phyloP scores from a whole-genome alignment of 2,888 invertebrate genomes.

The Rhagium mordax region DNA sequence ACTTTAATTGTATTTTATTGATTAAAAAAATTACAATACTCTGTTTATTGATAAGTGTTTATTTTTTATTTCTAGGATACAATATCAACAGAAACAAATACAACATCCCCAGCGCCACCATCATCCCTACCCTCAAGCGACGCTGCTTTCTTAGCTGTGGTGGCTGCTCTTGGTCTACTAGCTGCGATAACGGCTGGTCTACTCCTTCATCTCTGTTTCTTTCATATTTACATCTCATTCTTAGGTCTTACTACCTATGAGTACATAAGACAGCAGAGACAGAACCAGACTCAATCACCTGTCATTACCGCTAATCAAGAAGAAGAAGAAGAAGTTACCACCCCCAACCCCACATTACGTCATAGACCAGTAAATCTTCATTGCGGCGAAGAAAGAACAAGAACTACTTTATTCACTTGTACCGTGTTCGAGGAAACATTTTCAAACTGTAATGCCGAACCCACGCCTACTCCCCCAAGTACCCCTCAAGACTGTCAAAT shows the following conservation, averaged over 20 bases:
- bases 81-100: slow-evolving; percentile 43
- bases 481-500: slow-evolving; percentile 67
- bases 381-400: slow-evolving; percentile 51
- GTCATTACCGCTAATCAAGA: slow-evolving; percentile 40
- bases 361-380: slow-evolving; percentile 49
- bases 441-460: slow-evolving; percentile 63
- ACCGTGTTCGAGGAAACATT: slow-evolving; percentile 72
- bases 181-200: slow-evolving; percentile 85
- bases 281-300: slow-evolving; percentile 62
- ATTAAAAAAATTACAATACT: too few species aligned
- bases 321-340: slow-evolving; percentile 57
- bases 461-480: slow-evolving; percentile 70
- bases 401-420: slow-evolving; percentile 69
- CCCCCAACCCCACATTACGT: slow-evolving; percentile 45
- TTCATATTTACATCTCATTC: slow-evolving; percentile 89
- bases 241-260: slow-evolving; percentile 92
- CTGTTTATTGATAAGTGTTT: too few species aligned
- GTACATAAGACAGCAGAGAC: slow-evolving; percentile 78
- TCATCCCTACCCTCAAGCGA: slow-evolving; percentile 71
- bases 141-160: slow-evolving; percentile 75
- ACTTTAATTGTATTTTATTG: too few species aligned
- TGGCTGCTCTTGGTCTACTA: slow-evolving; percentile 77
- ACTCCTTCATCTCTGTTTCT: slow-evolving; percentile 87
- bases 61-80: slow-evolving; percentile 36
- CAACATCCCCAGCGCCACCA: slow-evolving; percentile 53